These are phyloP conservation scores for Mesorhabditis spiculigera DNA, from an alignment of 2,888 invertebrate genomes.

Conservation along the genomic window DNA sequence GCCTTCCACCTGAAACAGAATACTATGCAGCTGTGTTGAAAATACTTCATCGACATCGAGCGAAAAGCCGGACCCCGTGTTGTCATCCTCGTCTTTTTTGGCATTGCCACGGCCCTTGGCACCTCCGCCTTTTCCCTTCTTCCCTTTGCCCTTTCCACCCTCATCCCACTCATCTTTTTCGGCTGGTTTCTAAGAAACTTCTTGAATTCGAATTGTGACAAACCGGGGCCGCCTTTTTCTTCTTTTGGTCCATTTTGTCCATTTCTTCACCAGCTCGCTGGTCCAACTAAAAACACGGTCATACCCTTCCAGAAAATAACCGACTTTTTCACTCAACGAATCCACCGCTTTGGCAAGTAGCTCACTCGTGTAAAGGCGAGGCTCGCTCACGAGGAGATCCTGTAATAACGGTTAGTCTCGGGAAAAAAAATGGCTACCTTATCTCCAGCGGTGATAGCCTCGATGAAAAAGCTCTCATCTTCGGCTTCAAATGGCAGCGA, in stretches of 20 bases:
- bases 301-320: neutral
- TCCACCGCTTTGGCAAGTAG: neutral
- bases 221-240: neutral
- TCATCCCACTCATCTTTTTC: conserved; percentile 4
- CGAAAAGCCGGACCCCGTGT: neutral
- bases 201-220: neutral
- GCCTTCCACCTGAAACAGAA: conserved; percentile 11
- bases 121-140: neutral
- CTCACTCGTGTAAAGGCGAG: neutral
- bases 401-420: neutral
- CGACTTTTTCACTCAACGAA: neutral
- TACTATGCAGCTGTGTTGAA: too few species aligned
- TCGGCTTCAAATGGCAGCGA: neutral
- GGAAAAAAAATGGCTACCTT: neutral
- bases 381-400: neutral
- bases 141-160: neutral
- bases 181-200: neutral
- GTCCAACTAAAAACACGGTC: neutral
- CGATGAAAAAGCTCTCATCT: neutral
- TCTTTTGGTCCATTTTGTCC: neutral
- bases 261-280: neutral
- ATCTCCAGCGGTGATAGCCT: neutral
- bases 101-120: neutral
- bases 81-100: neutral
- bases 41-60: too few species aligned